Conservation (phyloP, 2,797 vertebrate genomes). For the Aplochiton taeniatus region DNA sequence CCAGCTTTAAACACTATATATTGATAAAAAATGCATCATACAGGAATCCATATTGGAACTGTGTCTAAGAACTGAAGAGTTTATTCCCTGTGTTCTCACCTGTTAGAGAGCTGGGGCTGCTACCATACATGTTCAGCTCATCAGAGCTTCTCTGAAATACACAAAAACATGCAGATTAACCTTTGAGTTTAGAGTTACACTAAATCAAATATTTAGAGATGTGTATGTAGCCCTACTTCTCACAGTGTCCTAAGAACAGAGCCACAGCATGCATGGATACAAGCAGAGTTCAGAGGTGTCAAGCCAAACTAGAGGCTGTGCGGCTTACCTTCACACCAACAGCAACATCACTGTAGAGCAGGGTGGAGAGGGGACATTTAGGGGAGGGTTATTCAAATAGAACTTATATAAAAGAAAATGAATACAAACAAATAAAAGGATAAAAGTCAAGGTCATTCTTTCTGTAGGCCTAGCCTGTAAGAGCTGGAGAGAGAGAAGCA, state of each 20-base stretch:
- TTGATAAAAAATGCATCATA: not conserved
- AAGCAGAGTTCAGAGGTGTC: not conserved
- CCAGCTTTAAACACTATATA: too few relatives aligned
- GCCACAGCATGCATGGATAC: not conserved
- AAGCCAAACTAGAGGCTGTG: not conserved
- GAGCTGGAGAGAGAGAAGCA: too few relatives aligned
- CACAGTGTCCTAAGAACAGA: too few relatives aligned
- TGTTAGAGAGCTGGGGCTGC: constrained; percentile 91
- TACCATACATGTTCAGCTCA: constrained; percentile 94
- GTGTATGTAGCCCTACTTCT: not conserved
- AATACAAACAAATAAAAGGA: too few relatives aligned
- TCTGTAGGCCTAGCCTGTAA: too few relatives aligned
- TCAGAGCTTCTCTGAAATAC: constrained; percentile 92
- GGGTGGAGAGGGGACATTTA: not conserved
- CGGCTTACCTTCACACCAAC: constrained; percentile 71
- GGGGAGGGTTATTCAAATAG: too few relatives aligned
- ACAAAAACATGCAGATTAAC: not conserved
- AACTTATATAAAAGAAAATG: too few relatives aligned
- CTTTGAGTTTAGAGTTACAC: not conserved
- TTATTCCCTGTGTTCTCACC: constrained; percentile 70
- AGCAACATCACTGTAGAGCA: constrained; percentile 66
- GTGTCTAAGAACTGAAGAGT: not conserved
- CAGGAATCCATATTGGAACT: too few relatives aligned
- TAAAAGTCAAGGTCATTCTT: too few relatives aligned
- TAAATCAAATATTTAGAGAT: not conserved